Evolutionary conservation across 2,113 vertebrate species (phyloP), one percentile per base, ranked within the genome.

Genomic region (Chauna torquata): DNA sequence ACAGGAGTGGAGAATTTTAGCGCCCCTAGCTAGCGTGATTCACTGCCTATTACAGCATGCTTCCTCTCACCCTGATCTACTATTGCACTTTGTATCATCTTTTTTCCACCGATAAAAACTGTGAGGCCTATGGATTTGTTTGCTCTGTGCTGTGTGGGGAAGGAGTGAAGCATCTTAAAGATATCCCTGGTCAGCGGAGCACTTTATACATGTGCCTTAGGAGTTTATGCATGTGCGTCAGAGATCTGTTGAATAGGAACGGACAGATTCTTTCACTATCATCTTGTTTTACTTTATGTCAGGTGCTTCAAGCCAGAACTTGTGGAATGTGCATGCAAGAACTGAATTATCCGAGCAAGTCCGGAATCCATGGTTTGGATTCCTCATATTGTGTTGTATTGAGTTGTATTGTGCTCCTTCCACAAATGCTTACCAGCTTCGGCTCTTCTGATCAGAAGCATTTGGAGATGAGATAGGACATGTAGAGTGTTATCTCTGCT

Each of bases 11-110:
- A 82, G 91, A 85, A 70, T 91, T 94, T 97, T 95, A 88, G 76
- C 87, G 93, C 97, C 89, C 94, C 88, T 92, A 3, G 1, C 82
- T 91, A 80, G 94, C 5, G 68, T 95, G 95, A 93, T 94, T 97
- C 97, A 92, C 84, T 94, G 89, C 75, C 50, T 92, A 61, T 96
- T 96, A 95, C 94, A 94, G 95, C 91, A 94, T 0, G 11, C 71
- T 86, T 86, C 91, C 79, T 92, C 84, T 88, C 85, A 52, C 89
- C 62, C 94, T 58, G 75, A 12, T 90, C 94, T 92, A 13, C 86
- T 88, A 3, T 95, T 92, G 87, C 92, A 77, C 86, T 95, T 81
- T 18, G 74, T 22, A 12, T 72, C 36, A 5, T 82, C 86, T 90
- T 78, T 72, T 93, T 88, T 94, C 95, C 91, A 72, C 81, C 8